These are phyloP conservation scores for Drosophila atroscutellata DNA, from an alignment of 2,888 invertebrate species.

Conservation along the genomic window DNA sequence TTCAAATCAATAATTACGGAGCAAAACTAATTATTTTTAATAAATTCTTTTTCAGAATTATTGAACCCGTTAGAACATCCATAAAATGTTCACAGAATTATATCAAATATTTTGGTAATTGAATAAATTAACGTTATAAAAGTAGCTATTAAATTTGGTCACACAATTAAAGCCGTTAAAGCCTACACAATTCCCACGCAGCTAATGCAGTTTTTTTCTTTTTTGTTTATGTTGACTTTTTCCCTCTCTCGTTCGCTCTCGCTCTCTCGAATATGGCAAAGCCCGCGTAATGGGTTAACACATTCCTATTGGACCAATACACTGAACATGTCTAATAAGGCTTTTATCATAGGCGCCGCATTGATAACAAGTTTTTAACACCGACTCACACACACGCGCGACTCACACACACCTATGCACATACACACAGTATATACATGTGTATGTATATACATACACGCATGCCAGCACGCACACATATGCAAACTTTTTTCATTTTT, in stretches of 20 bases:
- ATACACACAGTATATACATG: conserved; percentile 33
- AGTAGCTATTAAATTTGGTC: conserved; percentile 10
- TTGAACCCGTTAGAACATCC: neutral
- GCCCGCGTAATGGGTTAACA: conserved; percentile 39
- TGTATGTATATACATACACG: conserved; percentile 53
- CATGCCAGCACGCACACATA: conserved; percentile 62
- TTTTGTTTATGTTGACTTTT: conserved; percentile 47
- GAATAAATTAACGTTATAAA: conserved; percentile 4
- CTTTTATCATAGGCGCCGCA: conserved; percentile 78
- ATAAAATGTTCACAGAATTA: neutral
- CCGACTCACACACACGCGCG: conserved; percentile 47
- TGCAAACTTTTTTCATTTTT: conserved; percentile 64
- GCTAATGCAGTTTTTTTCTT: conserved; percentile 21
- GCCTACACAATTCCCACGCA: conserved; percentile 53
- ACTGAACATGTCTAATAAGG: conserved; percentile 74
- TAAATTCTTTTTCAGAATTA: neutral
- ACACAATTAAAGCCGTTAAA: conserved; percentile 20
- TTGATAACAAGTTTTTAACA: conserved; percentile 76
- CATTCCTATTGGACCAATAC: conserved; percentile 63
- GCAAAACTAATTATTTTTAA: neutral
- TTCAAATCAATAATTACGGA: conserved; percentile 1
- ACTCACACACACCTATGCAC: conserved; percentile 25
- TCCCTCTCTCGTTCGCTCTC: conserved; percentile 13
- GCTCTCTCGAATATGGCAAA: conserved; percentile 5
- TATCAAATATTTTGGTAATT: neutral